Percentiles rank a stretch among this genome's conserved stretches.
Conservation (phyloP, 2,797 vertebrate species). For the Lacerta bilineata region DNA sequence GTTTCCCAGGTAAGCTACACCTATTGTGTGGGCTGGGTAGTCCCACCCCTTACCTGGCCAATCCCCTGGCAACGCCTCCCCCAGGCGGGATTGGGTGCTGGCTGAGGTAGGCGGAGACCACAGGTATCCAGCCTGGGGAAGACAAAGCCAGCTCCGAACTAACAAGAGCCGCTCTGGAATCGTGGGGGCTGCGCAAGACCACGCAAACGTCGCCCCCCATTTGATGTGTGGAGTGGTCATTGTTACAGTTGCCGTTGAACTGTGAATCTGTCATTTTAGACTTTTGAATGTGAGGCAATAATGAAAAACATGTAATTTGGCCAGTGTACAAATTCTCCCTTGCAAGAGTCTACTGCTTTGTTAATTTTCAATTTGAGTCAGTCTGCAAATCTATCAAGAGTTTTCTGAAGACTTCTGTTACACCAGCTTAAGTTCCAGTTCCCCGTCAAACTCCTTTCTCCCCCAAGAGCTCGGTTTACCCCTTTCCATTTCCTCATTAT, state of each 20-base stretch:
- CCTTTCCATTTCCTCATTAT: constrained; percentile 47
- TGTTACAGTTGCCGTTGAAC: background rate
- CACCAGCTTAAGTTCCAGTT: constrained; percentile 19
- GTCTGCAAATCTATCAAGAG: background rate
- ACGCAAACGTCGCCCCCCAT: no score
- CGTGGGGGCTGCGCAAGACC: no score
- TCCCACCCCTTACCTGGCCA: no score
- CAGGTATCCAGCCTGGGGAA: no score
- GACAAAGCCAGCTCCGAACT: no score
- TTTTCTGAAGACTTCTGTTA: background rate
- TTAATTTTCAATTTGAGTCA: constrained; percentile 24
- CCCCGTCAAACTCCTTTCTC: background rate
- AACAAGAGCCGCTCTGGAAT: no score
- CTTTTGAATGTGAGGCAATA: constrained; percentile 53
- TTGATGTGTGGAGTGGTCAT: no score
- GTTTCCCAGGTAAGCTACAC: no score
- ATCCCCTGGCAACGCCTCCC: no score
- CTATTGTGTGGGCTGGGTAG: no score
- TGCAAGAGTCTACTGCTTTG: background rate
- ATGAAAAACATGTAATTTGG: constrained; percentile 12
- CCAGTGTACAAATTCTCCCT: background rate
- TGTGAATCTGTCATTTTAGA: constrained; percentile 17
- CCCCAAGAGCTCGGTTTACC: background rate
- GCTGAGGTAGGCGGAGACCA: no score
- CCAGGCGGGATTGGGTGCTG: no score